phyloP scores from a whole-genome alignment of 2,888 invertebrate genomes.

The Nasonia oneida region DNA sequence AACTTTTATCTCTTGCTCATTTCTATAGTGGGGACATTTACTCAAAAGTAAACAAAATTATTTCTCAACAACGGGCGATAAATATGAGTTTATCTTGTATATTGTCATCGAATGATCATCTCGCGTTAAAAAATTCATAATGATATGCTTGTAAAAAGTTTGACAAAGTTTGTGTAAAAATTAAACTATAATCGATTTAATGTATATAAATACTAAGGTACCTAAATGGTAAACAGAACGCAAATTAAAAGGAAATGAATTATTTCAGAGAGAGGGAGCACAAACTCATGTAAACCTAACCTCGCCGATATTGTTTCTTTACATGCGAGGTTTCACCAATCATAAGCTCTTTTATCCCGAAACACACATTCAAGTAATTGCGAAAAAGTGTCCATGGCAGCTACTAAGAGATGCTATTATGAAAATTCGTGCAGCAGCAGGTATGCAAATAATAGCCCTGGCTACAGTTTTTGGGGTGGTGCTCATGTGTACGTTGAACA shows the following conservation, averaged over 20 bases:
- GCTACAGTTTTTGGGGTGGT: conserved; percentile 51
- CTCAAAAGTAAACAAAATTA: conserved; percentile 55
- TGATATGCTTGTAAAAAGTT: conserved; percentile 51
- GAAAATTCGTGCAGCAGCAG: conserved; percentile 46
- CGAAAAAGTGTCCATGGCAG: conserved; percentile 64
- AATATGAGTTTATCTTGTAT: conserved; percentile 43
- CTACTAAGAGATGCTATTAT: conserved; percentile 66
- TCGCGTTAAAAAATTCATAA: conserved; percentile 27
- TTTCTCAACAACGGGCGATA: conserved; percentile 11
- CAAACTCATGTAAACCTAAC: conserved; percentile 7
- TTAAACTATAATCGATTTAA: conserved; percentile 62
- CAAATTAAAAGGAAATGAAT: conserved; percentile 21
- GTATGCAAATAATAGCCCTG: conserved; percentile 48
- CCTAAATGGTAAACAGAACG: conserved; percentile 60
- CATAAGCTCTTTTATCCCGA: neutral
- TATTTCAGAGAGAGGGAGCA: conserved; percentile 1
- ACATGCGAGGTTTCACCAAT: neutral
- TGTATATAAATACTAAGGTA: conserved; percentile 67
- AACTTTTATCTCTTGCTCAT: conserved; percentile 73
- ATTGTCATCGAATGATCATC: conserved; percentile 43
- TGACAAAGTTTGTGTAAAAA: conserved; percentile 55
- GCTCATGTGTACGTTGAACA: conserved; percentile 39
- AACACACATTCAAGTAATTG: conserved; percentile 22
- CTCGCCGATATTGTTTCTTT: conserved; percentile 37
- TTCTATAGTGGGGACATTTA: conserved; percentile 61